Percentiles rank a stretch among this genome's conserved stretches.
Conservation (phyloP, 2,113 vertebrate genomes). For the Lepidothrix coronata region DNA sequence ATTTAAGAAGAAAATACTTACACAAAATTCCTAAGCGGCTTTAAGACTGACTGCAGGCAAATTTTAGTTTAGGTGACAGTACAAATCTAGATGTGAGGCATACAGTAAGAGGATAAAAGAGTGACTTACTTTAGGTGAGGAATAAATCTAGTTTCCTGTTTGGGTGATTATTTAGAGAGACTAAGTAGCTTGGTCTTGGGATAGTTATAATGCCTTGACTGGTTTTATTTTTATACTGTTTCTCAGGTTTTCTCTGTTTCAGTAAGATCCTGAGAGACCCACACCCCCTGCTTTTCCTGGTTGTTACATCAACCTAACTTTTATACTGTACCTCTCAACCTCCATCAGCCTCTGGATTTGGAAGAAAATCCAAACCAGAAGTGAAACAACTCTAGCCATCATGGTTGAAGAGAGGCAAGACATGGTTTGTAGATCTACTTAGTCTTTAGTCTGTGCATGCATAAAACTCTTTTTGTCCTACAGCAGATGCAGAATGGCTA, state of each 20-base stretch:
- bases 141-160: not conserved
- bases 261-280: not conserved
- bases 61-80: not conserved
- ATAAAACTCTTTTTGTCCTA: not conserved
- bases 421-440: not conserved
- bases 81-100: not conserved
- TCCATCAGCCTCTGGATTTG: not conserved
- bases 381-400: not conserved
- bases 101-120: not conserved
- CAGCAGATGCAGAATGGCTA: not conserved
- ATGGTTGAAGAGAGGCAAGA: not conserved
- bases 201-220: not conserved
- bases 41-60: not conserved
- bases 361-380: not conserved
- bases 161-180: not conserved
- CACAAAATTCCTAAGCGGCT: not conserved
- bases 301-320: not conserved
- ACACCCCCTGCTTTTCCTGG: not conserved
- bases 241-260: not conserved
- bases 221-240: not conserved
- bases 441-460: not conserved
- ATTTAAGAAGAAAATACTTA: not conserved
- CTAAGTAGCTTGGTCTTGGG: not conserved
- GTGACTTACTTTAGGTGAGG: not conserved
- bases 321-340: rapidly evolving